Conservation (phyloP, 30 jellyfish, hydroid and myxozoan genomes). For the Turritopsis rubra region DNA sequence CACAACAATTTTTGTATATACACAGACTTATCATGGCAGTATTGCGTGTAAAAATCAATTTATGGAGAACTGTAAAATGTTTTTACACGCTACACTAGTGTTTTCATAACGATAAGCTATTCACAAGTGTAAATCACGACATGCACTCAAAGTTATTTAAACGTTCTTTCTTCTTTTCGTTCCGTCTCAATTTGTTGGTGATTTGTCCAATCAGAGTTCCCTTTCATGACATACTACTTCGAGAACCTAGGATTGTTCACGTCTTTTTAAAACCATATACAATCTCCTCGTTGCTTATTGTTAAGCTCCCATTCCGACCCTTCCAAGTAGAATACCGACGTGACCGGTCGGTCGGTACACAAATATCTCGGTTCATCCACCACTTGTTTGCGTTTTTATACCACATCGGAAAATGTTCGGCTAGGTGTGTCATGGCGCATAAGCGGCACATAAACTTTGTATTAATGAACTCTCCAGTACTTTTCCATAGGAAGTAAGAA, state of each 20-base stretch:
- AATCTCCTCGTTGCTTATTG: background rate
- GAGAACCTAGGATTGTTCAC: background rate
- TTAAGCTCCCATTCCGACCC: background rate
- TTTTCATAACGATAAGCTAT: no score
- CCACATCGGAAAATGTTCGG: slow-evolving; percentile 44
- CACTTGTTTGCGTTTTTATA: slow-evolving; percentile 13
- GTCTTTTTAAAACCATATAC: background rate
- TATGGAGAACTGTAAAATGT: no score
- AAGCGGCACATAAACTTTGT: slow-evolving; percentile 34
- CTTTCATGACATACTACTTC: no score
- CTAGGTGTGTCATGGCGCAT: slow-evolving; percentile 45
- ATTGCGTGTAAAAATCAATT: no score
- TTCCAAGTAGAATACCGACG: background rate
- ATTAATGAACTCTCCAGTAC: slow-evolving; percentile 31
- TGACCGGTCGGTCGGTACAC: background rate
- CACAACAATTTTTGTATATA: no score
- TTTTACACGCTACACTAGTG: no score
- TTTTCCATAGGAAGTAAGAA: slow-evolving; percentile 30
- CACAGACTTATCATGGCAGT: no score
- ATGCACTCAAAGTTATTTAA: no score
- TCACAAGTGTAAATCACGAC: no score
- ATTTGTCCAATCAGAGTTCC: no score
- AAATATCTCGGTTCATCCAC: slow-evolving; percentile 22
- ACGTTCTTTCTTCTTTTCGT: no score
- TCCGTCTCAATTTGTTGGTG: no score